These are phyloP conservation scores for Synanthedon tipuliformis DNA, from an alignment of 2,888 invertebrate species.

Conservation along the genomic window DNA sequence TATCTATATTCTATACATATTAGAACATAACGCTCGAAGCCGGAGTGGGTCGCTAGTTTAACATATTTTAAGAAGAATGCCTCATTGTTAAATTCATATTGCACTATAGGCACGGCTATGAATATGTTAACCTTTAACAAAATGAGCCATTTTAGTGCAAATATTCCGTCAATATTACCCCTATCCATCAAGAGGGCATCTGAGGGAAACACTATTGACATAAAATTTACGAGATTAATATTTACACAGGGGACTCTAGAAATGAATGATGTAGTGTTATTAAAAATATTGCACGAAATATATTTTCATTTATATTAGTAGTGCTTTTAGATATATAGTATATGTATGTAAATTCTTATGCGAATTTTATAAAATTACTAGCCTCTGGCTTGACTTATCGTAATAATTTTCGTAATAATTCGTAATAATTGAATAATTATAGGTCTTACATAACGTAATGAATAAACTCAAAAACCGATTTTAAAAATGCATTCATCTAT, in stretches of 20 bases:
- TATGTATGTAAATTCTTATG: too few relatives aligned
- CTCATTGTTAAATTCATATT: background rate
- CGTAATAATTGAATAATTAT: too few relatives aligned
- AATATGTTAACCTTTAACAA: slow-evolving; percentile 27
- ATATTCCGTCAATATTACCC: slow-evolving; percentile 53
- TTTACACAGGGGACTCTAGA: slow-evolving; percentile 32
- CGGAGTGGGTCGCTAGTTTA: too few relatives aligned
- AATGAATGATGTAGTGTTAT: too few relatives aligned
- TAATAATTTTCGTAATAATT: too few relatives aligned
- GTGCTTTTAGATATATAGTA: background rate
- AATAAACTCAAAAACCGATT: too few relatives aligned
- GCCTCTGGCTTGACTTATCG: too few relatives aligned
- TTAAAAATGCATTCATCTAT: too few relatives aligned
- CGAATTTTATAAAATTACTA: too few relatives aligned
- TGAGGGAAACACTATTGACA: slow-evolving; percentile 41
- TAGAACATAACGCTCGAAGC: too few relatives aligned
- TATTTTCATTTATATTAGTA: background rate
- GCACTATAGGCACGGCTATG: slow-evolving; percentile 7
- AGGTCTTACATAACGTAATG: too few relatives aligned
- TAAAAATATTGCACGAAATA: background rate
- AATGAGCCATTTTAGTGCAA: slow-evolving; percentile 32
- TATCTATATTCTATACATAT: too few relatives aligned
- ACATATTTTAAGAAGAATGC: background rate
- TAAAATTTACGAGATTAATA: slow-evolving; percentile 64
- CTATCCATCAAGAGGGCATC: slow-evolving; percentile 49